Evolutionary conservation across 2,113 vertebrate species (phyloP).

Genomic region (Oenanthe melanoleuca): DNA sequence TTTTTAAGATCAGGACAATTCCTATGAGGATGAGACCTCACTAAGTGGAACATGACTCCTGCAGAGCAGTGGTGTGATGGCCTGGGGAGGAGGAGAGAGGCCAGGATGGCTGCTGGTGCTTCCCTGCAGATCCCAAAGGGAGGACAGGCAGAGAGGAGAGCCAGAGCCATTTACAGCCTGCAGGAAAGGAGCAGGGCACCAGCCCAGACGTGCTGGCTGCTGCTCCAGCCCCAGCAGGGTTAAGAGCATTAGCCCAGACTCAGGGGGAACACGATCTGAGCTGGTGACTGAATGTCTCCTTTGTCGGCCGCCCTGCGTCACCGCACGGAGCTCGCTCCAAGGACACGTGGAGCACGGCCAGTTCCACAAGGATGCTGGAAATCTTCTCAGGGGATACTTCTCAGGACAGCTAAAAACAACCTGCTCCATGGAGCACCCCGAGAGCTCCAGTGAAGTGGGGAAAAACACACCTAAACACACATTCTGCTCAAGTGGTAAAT

Average conservation of each 20-base stretch:
- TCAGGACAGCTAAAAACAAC: neutral
- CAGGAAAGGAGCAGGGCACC: neutral
- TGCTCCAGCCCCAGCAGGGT: neutral
- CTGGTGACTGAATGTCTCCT: neutral
- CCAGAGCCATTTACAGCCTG: neutral
- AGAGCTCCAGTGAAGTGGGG: neutral
- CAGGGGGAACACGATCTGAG: neutral
- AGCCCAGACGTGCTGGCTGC: neutral
- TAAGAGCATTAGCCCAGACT: neutral
- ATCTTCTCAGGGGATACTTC: neutral
- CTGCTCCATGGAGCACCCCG: neutral
- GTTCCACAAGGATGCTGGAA: neutral
- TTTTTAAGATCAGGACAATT: neutral
- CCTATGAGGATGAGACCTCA: neutral
- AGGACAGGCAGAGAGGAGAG: accelerated
- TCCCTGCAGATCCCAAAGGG: neutral
- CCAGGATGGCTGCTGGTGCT: neutral
- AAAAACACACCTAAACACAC: neutral
- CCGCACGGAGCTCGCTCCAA: neutral
- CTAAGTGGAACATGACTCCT: neutral
- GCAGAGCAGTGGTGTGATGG: neutral
- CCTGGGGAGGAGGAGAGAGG: neutral
- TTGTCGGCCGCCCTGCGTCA: neutral
- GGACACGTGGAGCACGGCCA: neutral
- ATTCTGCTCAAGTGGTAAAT: neutral